phyloP scores from a whole-genome alignment of 2,113 vertebrate genomes.

The Machaerirhynchus nigripectus region DNA sequence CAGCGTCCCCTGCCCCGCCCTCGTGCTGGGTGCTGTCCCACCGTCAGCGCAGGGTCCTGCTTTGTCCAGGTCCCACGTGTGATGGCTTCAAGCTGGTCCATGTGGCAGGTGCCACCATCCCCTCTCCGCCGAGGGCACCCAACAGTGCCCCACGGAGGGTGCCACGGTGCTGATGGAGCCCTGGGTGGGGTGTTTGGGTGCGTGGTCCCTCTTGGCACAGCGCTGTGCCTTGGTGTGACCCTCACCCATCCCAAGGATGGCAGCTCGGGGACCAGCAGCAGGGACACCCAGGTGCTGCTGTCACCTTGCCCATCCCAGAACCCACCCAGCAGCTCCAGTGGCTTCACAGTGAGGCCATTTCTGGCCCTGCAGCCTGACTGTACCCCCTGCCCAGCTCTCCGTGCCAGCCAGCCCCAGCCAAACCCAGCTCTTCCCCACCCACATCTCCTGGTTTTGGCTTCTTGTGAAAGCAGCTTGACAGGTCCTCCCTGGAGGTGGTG shows the following conservation, averaged over 20 bases:
- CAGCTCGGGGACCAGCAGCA: not conserved
- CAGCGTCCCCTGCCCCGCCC: not conserved
- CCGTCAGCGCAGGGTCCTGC: rapidly evolving
- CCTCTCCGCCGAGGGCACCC: not conserved
- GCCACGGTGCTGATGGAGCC: rapidly evolving
- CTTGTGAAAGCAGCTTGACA: not conserved
- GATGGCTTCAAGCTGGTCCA: not conserved
- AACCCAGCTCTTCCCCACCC: not conserved
- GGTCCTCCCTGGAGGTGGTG: not conserved
- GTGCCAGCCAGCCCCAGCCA: rapidly evolving
- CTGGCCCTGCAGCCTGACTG: not conserved
- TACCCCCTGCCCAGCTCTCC: not conserved
- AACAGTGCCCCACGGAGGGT: rapidly evolving
- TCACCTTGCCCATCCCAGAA: not conserved
- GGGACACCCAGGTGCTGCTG: not conserved
- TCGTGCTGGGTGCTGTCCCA: not conserved
- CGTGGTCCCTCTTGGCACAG: not conserved
- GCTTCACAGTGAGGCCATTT: rapidly evolving
- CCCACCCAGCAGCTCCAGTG: rapidly evolving
- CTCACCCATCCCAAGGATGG: not conserved
- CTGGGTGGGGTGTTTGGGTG: not conserved
- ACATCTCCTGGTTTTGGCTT: not conserved
- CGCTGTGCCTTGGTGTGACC: not conserved
- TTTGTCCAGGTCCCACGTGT: rapidly evolving
- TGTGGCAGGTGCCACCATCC: not conserved